These are phyloP conservation scores for Cataglyphis albicans DNA, from an alignment of 2,888 invertebrate genomes.

Conservation along the genomic window DNA sequence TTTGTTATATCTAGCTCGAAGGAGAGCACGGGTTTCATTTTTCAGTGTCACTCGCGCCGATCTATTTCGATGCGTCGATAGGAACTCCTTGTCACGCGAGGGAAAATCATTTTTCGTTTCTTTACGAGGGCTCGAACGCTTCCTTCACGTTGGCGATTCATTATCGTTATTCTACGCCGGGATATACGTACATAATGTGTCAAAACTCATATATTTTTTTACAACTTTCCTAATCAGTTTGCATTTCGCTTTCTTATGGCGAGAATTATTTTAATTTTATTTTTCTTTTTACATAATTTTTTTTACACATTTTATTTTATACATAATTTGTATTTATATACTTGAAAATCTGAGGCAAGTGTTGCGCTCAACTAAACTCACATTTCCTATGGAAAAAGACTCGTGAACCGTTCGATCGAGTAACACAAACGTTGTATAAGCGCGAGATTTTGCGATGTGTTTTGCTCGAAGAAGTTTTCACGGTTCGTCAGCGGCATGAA, in stretches of 20 bases:
- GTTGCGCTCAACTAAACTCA: not conserved
- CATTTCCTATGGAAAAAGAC: not conserved
- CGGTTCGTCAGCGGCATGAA: constrained; percentile 34
- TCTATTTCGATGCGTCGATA: constrained; percentile 48
- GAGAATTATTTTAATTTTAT: not conserved
- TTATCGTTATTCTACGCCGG: constrained; percentile 45
- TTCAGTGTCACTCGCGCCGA: constrained; percentile 50
- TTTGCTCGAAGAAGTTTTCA: constrained; percentile 32
- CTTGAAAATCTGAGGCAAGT: not conserved
- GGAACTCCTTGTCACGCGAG: constrained; percentile 53
- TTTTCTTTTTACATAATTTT: too few relatives aligned
- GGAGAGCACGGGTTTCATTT: constrained; percentile 49
- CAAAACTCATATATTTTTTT: constrained; percentile 7
- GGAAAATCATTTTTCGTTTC: constrained; percentile 63
- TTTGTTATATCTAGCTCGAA: constrained; percentile 5
- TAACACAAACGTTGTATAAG: not conserved
- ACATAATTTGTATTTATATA: not conserved
- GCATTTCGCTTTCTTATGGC: not conserved
- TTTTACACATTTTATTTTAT: too few relatives aligned
- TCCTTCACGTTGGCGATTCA: constrained; percentile 51
- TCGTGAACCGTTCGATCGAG: not conserved
- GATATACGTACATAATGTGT: constrained; percentile 33
- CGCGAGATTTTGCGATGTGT: constrained; percentile 13
- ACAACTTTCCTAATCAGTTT: constrained; percentile 1
- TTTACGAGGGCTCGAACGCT: constrained; percentile 51